Evolutionary conservation across 2,888 invertebrate species (phyloP).

Genomic region (Agrochola litura): DNA sequence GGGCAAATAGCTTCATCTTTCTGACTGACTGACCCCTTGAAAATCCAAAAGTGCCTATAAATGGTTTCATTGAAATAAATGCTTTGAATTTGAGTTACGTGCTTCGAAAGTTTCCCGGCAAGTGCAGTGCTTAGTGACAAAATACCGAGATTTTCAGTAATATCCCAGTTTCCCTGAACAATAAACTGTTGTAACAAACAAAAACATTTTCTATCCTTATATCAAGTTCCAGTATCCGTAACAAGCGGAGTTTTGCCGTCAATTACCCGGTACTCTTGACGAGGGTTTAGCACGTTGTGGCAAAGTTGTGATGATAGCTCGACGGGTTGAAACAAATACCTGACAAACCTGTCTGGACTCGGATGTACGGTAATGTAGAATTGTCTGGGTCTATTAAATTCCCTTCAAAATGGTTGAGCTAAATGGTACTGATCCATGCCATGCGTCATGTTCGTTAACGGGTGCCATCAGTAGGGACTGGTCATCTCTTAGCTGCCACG

Average conservation of each 20-base stretch:
- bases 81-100: no score
- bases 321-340: slow-evolving; percentile 39
- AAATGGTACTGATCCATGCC: no score
- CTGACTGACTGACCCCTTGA: no score
- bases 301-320: slow-evolving; percentile 44
- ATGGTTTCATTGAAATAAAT: no score
- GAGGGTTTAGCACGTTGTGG: slow-evolving; percentile 44
- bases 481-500: no score
- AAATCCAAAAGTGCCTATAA: no score
- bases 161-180: background rate
- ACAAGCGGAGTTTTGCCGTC: slow-evolving; percentile 18
- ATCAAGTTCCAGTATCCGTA: slow-evolving; percentile 16
- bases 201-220: background rate
- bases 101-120: background rate
- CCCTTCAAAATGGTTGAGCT: no score
- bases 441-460: no score
- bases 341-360: background rate
- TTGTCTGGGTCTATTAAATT: background rate
- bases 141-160: background rate
- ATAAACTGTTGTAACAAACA: background rate
- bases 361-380: background rate
- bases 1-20: no score
- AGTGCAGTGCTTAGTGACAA: background rate
- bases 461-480: no score
- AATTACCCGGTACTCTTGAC: slow-evolving; percentile 41